phyloP scores from a whole-genome alignment of 92 coral and sea anemone species.

The Zoanthus sansibaricus region DNA sequence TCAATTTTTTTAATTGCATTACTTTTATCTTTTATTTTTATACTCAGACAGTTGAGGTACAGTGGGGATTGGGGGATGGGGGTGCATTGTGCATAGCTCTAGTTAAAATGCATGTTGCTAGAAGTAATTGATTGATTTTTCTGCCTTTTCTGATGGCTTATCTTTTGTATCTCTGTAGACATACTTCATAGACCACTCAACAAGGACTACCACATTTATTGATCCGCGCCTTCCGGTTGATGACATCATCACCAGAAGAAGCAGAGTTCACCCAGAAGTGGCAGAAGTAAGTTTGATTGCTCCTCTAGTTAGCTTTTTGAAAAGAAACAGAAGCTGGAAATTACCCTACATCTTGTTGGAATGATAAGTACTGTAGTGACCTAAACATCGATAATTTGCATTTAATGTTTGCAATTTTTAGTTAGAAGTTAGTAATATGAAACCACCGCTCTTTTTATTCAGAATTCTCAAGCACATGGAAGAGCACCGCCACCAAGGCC shows the following conservation, averaged over 20 bases:
- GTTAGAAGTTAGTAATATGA: neutral
- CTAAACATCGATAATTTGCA: too few species aligned
- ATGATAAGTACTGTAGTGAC: too few species aligned
- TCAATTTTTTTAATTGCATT: too few species aligned
- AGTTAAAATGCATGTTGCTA: neutral
- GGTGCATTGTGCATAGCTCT: too few species aligned
- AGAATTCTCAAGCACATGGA: slow-evolving; percentile 23
- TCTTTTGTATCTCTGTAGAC: slow-evolving; percentile 57
- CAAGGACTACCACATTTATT: slow-evolving; percentile 95
- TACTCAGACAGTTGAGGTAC: too few species aligned
- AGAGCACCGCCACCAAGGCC: slow-evolving; percentile 86
- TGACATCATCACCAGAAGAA: slow-evolving; percentile 73
- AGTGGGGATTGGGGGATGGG: too few species aligned
- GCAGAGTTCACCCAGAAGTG: slow-evolving; percentile 71
- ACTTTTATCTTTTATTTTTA: too few species aligned
- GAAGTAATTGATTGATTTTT: neutral
- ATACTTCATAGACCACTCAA: slow-evolving; percentile 92
- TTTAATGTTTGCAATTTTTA: too few species aligned
- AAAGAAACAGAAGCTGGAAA: neutral
- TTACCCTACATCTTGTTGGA: neutral
- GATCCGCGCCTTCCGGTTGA: slow-evolving; percentile 96
- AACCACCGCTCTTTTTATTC: neutral
- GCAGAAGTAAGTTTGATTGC: slow-evolving; percentile 49
- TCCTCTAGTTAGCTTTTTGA: too few species aligned
- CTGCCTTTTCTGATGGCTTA: neutral